phyloP scores from a whole-genome alignment of 2,888 invertebrate genomes.

The Papilio elwesi region DNA sequence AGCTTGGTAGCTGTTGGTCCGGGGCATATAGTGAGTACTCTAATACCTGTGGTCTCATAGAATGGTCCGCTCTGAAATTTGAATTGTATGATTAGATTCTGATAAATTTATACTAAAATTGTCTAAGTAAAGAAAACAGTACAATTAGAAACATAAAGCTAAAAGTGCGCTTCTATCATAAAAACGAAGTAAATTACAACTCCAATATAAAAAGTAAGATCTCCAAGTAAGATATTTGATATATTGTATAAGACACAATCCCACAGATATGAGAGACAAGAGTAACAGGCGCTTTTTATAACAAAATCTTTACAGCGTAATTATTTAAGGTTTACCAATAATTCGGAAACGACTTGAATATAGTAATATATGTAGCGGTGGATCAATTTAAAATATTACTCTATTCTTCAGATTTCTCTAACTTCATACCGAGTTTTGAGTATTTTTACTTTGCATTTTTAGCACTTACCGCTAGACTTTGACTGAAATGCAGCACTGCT shows the following conservation, averaged over 20 bases:
- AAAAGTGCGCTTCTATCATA: background rate
- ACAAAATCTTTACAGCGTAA: background rate
- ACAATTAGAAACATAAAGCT: background rate
- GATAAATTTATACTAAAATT: background rate
- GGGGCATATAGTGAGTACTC: slow-evolving; percentile 7
- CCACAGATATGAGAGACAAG: background rate
- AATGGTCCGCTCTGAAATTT: slow-evolving; percentile 5
- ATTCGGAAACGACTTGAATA: background rate
- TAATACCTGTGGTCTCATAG: slow-evolving; percentile 5
- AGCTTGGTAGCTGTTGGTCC: slow-evolving; percentile 11
- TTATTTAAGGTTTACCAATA: background rate
- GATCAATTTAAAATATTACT: too few species aligned
- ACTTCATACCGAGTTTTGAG: too few species aligned
- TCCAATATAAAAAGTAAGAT: too few species aligned
- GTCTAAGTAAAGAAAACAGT: background rate
- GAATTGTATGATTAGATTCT: background rate
- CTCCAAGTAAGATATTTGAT: background rate
- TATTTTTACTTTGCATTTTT: background rate
- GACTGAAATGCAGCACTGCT: slow-evolving; percentile 72
- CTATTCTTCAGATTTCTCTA: too few species aligned
- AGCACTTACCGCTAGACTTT: slow-evolving; percentile 51
- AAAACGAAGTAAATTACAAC: background rate
- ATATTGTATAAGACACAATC: background rate
- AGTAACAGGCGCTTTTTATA: slow-evolving; percentile 4
- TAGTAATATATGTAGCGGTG: too few species aligned